A percentile compares a stretch with the other conserved stretches of the same genome.
Conservation (phyloP, 1,140 invertebrate genomes). For the Drosophila littoralis region DNA sequence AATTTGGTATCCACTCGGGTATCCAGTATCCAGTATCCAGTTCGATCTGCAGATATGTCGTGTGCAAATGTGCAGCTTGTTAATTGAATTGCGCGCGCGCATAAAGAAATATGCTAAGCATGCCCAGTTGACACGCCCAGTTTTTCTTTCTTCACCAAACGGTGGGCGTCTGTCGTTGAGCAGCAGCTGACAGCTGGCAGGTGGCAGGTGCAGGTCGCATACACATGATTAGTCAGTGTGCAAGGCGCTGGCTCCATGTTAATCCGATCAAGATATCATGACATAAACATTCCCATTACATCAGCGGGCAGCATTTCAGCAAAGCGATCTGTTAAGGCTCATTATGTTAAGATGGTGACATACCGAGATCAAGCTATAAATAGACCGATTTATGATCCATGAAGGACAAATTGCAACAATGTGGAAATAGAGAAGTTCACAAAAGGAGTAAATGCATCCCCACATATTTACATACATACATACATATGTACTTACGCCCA, state of each 20-base stretch:
- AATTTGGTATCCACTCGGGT: conserved; percentile 10
- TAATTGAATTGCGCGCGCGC: conserved; percentile 54
- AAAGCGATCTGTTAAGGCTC: conserved; percentile 32
- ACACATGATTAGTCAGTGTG: conserved; percentile 33
- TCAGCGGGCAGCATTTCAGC: conserved; percentile 46
- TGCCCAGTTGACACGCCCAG: conserved; percentile 47
- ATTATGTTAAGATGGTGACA: conserved; percentile 17
- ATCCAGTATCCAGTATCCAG: conserved; percentile 12
- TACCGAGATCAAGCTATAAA: not conserved
- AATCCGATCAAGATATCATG: conserved; percentile 51
- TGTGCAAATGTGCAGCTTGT: conserved; percentile 50
- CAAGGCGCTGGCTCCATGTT: conserved; percentile 36
- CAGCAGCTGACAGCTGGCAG: conserved; percentile 58
- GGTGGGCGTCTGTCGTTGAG: conserved; percentile 14
- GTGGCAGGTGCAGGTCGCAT: conserved; percentile 45
- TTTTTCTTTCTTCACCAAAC: not conserved
- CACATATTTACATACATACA: no score
- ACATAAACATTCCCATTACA: conserved; percentile 73
- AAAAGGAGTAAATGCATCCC: not conserved
- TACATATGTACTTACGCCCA: no score
- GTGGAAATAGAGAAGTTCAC: no score
- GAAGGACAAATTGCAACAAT: no score
- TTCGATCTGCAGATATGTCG: conserved; percentile 48
- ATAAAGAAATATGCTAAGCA: conserved; percentile 67
- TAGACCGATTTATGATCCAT: no score